These are phyloP conservation scores for Plumapathes pennacea DNA, from an alignment of 92 coral and sea anemone genomes.

Conservation along the genomic window DNA sequence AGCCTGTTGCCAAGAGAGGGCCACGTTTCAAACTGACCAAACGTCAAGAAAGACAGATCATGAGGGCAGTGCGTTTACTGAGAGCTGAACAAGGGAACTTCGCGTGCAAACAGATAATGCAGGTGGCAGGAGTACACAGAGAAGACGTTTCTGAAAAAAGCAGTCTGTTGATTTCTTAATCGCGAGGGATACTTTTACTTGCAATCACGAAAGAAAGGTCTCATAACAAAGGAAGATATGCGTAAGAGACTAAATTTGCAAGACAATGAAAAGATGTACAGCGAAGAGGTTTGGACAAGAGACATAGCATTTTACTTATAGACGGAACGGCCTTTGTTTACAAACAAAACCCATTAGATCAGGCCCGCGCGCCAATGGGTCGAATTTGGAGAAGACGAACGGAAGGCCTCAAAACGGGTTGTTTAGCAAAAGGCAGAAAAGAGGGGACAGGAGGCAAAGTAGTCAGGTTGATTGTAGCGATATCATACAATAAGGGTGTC, in stretches of 20 bases:
- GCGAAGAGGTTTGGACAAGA: conserved; percentile 29
- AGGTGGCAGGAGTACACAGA: too few relatives aligned
- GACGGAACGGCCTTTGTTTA: conserved; percentile 44
- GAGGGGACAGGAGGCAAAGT: conserved; percentile 34
- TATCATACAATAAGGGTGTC: conserved; percentile 9
- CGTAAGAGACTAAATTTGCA: conserved; percentile 18
- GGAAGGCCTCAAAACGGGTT: conserved; percentile 26
- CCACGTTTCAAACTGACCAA: too few relatives aligned
- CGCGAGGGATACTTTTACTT: conserved; percentile 15
- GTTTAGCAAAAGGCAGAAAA: conserved; percentile 31
- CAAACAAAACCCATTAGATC: conserved; percentile 28
- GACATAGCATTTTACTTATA: conserved; percentile 31
- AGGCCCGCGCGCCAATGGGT: conserved; percentile 24
- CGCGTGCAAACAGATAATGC: too few relatives aligned
- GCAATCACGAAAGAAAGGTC: conserved; percentile 27
- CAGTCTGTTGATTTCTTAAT: conserved; percentile 14
- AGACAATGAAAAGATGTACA: neutral
- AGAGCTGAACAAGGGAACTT: too few relatives aligned
- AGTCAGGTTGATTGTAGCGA: conserved; percentile 21
- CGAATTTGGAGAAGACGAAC: conserved; percentile 23
- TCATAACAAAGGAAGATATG: conserved; percentile 14
- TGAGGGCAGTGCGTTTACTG: too few relatives aligned
- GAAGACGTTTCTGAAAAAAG: too few relatives aligned
- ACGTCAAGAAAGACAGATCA: too few relatives aligned
- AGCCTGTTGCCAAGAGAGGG: too few relatives aligned